phyloP scores from a whole-genome alignment of 2,113 vertebrate genomes.

The Oenanthe melanoleuca region DNA sequence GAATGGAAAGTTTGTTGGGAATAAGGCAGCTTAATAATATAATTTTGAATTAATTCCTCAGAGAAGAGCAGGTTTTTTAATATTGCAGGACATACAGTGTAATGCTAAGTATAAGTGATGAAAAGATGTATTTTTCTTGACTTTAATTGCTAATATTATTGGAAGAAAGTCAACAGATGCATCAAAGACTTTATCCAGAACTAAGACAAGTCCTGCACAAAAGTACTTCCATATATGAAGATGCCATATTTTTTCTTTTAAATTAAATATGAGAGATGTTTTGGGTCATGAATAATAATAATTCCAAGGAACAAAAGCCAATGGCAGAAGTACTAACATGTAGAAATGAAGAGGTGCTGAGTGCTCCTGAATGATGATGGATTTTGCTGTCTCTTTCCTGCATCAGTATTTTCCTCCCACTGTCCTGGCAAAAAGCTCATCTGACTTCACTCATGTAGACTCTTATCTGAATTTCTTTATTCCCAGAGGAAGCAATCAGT shows the following conservation, averaged over 20 bases:
- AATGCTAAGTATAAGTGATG: background rate
- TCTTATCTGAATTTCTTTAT: background rate
- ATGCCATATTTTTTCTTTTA: background rate
- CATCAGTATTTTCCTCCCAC: background rate
- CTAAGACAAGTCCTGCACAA: background rate
- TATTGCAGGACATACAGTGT: background rate
- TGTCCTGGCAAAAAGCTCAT: background rate
- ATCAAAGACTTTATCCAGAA: background rate
- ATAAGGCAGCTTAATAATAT: background rate
- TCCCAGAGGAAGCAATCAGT: background rate
- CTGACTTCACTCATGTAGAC: background rate
- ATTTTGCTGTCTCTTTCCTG: background rate
- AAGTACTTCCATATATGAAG: background rate
- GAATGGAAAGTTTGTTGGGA: background rate
- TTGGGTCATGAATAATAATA: background rate
- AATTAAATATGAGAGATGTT: background rate
- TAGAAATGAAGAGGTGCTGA: background rate
- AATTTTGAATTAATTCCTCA: background rate
- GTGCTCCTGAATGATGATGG: background rate
- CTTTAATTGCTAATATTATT: background rate
- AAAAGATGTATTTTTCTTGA: background rate
- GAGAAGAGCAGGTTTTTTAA: background rate
- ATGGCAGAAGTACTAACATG: background rate
- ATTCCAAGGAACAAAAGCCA: background rate
- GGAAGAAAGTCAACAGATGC: background rate